phyloP scores from a whole-genome alignment of 1,140 invertebrate genomes.

The Nasonia vitripennis region DNA sequence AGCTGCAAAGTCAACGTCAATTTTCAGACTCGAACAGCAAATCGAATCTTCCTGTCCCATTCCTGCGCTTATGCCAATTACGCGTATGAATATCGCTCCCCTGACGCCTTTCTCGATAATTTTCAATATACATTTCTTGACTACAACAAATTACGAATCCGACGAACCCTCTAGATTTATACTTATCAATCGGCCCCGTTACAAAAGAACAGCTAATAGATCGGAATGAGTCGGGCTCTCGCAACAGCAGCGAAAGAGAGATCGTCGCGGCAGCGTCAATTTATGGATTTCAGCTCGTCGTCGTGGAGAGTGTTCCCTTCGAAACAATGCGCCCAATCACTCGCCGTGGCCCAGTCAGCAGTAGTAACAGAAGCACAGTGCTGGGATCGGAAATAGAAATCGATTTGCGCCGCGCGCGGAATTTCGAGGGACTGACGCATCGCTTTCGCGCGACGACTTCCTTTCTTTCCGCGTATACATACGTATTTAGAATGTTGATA shows the following conservation, averaged over 20 bases:
- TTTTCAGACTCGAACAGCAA: neutral
- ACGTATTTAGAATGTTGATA: no score
- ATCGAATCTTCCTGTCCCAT: neutral
- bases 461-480: neutral
- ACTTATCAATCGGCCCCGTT: no score
- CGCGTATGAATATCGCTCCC: no score
- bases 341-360: neutral
- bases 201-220: neutral
- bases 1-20: neutral
- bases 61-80: no score
- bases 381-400: constrained; percentile 48
- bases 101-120: no score
- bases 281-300: constrained; percentile 32
- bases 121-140: no score
- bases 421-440: constrained; percentile 38
- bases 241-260: neutral
- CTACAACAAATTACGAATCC: no score
- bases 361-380: no score
- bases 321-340: constrained; percentile 31
- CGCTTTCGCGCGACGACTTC: constrained; percentile 2
- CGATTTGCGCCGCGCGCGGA: constrained; percentile 44
- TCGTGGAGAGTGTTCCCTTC: neutral
- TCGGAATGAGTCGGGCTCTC: neutral
- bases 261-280: neutral
- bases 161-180: no score